phyloP scores from a whole-genome alignment of 2,888 invertebrate genomes.

The Pandemis cinnamomeana region DNA sequence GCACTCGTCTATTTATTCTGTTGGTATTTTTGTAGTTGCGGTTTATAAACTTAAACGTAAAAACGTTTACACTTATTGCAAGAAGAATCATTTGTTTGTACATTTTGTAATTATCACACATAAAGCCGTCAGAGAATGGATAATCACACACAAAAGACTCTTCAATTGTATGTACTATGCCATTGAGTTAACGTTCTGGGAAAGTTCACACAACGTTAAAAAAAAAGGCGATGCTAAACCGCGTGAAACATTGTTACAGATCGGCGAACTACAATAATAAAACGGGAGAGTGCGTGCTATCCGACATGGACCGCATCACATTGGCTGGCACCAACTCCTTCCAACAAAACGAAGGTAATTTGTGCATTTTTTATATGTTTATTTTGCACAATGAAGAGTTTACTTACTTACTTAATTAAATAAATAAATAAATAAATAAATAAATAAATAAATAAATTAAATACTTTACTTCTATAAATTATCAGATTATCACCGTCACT shows the following conservation, averaged over 20 bases:
- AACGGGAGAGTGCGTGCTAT: constrained; percentile 93
- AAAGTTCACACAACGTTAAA: constrained; percentile 75
- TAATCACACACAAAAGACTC: constrained; percentile 51
- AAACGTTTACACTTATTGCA: neutral
- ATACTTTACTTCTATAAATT: no score
- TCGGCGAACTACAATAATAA: constrained; percentile 95
- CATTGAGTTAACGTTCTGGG: constrained; percentile 61
- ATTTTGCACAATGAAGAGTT: no score
- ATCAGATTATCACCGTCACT: constrained; percentile 1
- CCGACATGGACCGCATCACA: constrained; percentile 96
- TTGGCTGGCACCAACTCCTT: constrained; percentile 92
- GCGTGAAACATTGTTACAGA: constrained; percentile 85
- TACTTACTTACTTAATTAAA: neutral
- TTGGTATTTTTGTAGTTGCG: neutral
- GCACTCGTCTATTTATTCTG: neutral
- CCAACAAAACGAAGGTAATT: constrained; percentile 86
- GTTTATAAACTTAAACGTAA: neutral
- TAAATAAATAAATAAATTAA: no score
- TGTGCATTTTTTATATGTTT: constrained; percentile 41
- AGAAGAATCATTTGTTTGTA: neutral
- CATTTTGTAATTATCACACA: constrained; percentile 22
- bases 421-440: no score
- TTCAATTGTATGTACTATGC: constrained; percentile 47
- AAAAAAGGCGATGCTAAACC: constrained; percentile 62
- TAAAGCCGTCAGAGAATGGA: constrained; percentile 27